Conservation (phyloP, 2,113 vertebrate species). For the Lota lota region DNA sequence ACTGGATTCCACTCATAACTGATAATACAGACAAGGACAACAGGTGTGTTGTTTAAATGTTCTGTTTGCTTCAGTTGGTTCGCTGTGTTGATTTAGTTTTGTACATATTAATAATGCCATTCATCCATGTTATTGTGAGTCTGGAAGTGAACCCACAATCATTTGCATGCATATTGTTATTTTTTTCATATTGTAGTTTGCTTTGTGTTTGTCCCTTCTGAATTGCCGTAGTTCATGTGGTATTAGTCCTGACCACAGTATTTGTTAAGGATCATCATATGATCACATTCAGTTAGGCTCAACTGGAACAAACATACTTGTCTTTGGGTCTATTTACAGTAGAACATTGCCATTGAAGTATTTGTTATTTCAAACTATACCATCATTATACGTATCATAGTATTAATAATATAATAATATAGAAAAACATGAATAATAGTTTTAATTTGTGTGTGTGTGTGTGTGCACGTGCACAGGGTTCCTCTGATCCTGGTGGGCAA, state of each 20-base stretch:
- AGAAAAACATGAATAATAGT: background rate
- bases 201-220: background rate
- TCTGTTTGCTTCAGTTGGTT: background rate
- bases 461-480: constrained; percentile 69
- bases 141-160: background rate
- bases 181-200: background rate
- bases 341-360: too few relatives aligned
- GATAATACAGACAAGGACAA: constrained; percentile 97
- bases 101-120: background rate
- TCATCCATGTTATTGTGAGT: background rate
- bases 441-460: background rate
- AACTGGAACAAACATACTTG: too few relatives aligned
- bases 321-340: too few relatives aligned
- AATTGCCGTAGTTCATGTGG: too few relatives aligned
- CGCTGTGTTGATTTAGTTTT: background rate
- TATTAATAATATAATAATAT: background rate
- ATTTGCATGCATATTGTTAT: background rate
- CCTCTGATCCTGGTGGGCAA: constrained; percentile 97
- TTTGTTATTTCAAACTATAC: too few relatives aligned
- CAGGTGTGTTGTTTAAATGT: constrained; percentile 74
- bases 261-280: too few relatives aligned
- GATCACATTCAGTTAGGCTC: too few relatives aligned
- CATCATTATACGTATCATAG: too few relatives aligned
- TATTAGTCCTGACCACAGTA: too few relatives aligned
- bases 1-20: constrained; percentile 97